Evolutionary conservation across 2,888 invertebrate genomes (phyloP).

Genomic region (Noctua janthe): DNA sequence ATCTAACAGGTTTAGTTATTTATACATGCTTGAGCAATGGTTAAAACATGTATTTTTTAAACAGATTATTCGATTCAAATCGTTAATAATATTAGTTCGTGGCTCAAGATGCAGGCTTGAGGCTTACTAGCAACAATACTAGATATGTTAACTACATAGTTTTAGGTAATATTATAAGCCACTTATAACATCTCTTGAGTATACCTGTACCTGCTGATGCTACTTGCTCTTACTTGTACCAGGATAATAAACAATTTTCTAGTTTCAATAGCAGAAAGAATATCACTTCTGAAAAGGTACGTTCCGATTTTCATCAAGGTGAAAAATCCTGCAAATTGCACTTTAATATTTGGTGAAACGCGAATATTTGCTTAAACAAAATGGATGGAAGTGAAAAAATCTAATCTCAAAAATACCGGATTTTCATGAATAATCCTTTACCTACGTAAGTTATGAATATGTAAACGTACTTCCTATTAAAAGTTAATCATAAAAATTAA

Average conservation of each 20-base stretch:
- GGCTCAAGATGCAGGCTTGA: not conserved
- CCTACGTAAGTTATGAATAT: not conserved
- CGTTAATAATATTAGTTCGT: not conserved
- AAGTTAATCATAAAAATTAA: conserved; percentile 19
- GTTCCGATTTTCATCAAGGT: not conserved
- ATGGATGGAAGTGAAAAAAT: not conserved
- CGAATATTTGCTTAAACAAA: not conserved
- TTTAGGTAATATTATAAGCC: not conserved
- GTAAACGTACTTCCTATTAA: not conserved
- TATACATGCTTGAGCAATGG: not conserved
- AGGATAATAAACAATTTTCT: not conserved
- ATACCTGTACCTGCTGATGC: no score
- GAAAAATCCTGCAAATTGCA: not conserved
- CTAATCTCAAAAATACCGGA: not conserved
- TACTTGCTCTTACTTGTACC: not conserved
- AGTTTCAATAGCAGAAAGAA: not conserved
- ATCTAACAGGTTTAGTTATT: not conserved
- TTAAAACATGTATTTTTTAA: not conserved
- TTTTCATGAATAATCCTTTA: not conserved
- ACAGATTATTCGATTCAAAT: not conserved
- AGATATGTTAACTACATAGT: not conserved
- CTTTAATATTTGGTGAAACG: not conserved
- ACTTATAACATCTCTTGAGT: not conserved
- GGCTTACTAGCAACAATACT: not conserved
- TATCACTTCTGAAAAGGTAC: not conserved